These are phyloP conservation scores for Cheilosia urbana DNA, from an alignment of 2,888 invertebrate genomes.

Conservation along the genomic window DNA sequence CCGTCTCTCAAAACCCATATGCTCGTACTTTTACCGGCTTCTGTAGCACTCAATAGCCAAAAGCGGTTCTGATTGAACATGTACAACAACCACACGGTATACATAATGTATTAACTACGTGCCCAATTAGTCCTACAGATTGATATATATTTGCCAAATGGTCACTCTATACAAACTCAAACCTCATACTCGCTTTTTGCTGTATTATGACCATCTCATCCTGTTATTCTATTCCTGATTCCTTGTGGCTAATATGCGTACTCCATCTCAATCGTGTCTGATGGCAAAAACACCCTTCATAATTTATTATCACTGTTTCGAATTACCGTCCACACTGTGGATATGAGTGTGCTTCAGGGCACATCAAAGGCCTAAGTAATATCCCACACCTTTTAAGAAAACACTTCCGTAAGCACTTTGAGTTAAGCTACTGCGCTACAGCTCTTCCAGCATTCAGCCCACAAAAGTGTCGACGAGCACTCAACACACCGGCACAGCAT, in stretches of 20 bases:
- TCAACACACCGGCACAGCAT: slow-evolving; percentile 16
- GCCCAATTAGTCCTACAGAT: too few species aligned
- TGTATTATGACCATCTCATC: too few species aligned
- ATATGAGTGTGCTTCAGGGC: slow-evolving; percentile 45
- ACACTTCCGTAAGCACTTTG: slow-evolving; percentile 60
- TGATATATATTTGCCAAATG: too few species aligned
- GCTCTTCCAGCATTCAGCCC: slow-evolving; percentile 2
- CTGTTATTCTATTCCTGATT: too few species aligned
- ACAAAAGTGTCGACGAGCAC: slow-evolving; percentile 36
- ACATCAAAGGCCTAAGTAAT: slow-evolving; percentile 55
- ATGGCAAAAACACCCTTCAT: slow-evolving; percentile 38
- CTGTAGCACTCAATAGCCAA: too few species aligned
- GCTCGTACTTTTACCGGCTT: too few species aligned
- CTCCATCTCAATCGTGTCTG: background rate
- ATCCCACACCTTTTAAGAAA: slow-evolving; percentile 59
- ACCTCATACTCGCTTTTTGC: too few species aligned
- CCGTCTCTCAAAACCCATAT: too few species aligned
- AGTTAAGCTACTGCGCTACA: slow-evolving; percentile 45
- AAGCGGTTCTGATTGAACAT: too few species aligned
- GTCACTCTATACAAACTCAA: too few species aligned
- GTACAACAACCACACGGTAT: too few species aligned
- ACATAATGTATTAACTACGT: too few species aligned
- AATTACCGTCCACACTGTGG: slow-evolving; percentile 48
- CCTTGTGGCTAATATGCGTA: background rate
- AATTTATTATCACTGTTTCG: slow-evolving; percentile 67